Base-by-base conservation (phyloP, 2,113 vertebrate species). In the Symphodus melops region DNA sequence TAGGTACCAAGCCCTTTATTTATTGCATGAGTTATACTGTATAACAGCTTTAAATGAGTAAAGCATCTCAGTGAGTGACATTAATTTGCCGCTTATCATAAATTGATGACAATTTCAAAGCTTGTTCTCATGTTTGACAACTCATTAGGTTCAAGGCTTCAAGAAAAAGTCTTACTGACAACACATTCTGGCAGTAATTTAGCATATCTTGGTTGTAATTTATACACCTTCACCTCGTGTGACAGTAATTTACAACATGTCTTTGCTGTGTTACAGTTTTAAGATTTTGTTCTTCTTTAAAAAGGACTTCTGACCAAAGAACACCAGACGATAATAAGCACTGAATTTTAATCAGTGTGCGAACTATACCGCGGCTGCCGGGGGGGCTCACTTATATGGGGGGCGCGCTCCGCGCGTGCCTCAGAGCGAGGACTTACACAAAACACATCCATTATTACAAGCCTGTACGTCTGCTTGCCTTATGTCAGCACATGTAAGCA, bases 81-180 rank as follows among this genome's bases (percentile, higher is more conserved):
- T 82, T 88, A 82, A 88, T 88, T 87, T 88, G 81, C 71, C 68
- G 66, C 83, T 85, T 84, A 83, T 82, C 74, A 61, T 74, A 82
- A 75, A 65, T 67, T 81, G 57, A 56, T 37, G 54, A 63, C 52
- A 33, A 3, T 78, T 79, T 68, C 68, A 81, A 79, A 89, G 74
- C 52, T 13, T 44, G 13, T 41, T 19, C 37, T 79, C 79, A 66
- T 16, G 51, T 23, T 51, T 55, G 73, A 71, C 84, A 88, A 88
- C 76, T 85, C 68, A 82, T 91, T 88, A 89, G 54, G 58, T 81
- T 59, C 61, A 41, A 42, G 21, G 54, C 77, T 56, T 83, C 63
- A 57, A 78, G 70, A 53, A 9, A 79, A 87, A 79, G 74, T 72
- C 81, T 68, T 37, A 53, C 64, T 81, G 60, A 55, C 65, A 87